phyloP scores from a whole-genome alignment of 2,113 vertebrate species.

The Montifringilla adamsi region DNA sequence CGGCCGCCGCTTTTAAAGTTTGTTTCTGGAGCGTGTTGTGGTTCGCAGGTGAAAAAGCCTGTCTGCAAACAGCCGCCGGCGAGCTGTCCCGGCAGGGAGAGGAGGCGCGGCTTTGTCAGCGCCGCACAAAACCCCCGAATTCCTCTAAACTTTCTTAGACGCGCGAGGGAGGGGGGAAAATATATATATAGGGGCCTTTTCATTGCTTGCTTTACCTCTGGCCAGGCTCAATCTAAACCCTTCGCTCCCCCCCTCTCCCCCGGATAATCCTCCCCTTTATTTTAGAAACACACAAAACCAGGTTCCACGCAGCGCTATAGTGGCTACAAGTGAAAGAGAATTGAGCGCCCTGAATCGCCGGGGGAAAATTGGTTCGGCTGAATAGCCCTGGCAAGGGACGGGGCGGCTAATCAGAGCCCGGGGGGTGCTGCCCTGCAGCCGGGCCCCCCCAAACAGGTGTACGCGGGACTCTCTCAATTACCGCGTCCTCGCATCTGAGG shows the following conservation, averaged over 20 bases:
- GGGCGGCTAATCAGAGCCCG: constrained; percentile 86
- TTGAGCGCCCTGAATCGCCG: constrained; percentile 84
- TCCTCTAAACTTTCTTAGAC: constrained; percentile 87
- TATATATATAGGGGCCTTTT: constrained; percentile 78
- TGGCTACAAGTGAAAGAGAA: constrained; percentile 89
- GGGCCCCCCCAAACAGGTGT: constrained; percentile 88
- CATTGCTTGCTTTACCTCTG: constrained; percentile 84
- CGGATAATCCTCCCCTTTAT: constrained; percentile 92
- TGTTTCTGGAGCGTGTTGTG: constrained; percentile 77
- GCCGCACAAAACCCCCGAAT: constrained; percentile 81
- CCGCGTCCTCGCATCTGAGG: constrained; percentile 72
- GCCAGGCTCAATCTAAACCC: constrained; percentile 84
- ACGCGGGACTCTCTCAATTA: constrained; percentile 82
- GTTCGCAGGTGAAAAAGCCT: constrained; percentile 86
- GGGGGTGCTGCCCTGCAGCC: constrained; percentile 80
- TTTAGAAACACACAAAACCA: constrained; percentile 89
- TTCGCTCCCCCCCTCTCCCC: constrained; percentile 66
- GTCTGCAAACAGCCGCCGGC: constrained; percentile 86
- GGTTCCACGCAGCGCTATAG: constrained; percentile 97
- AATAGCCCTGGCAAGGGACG: constrained; percentile 82
- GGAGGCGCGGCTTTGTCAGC: constrained; percentile 79
- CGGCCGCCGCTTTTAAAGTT: constrained; percentile 30
- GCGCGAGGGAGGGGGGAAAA: neutral
- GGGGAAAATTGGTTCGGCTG: constrained; percentile 85
- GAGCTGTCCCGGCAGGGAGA: constrained; percentile 72